Base-by-base conservation (phyloP, 2,888 invertebrate genomes). In the Trimorus sp. region DNA sequence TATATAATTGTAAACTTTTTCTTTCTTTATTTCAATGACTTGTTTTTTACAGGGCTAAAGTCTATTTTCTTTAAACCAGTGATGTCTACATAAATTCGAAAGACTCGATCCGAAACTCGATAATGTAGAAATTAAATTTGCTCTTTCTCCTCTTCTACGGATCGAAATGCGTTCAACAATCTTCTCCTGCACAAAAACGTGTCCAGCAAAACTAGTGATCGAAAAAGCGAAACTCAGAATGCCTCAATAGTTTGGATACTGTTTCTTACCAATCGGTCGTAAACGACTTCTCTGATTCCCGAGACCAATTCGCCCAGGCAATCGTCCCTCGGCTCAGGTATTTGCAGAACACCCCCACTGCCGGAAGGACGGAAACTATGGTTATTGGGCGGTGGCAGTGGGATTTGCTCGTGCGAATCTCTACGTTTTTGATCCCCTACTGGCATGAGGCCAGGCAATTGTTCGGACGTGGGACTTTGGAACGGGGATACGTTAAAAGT, bases 401-500 rank as follows among this genome's bases (percentile, higher is more conserved):
- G 84, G 84, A 85, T 85, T 79, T 86, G 87, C 82, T 87, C 88
- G 65, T 86, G 87, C 75, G 83, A 76, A 58, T 85, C 86, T 80
- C 87, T 56, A 79, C 84, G 81, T 69, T 83, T 84, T 71, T 86
- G 87, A 82, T 86, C 83, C 51, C 84, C 87, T 59, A 82, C 69
- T 59, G 80, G 74, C 65, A 84, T 74, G 78, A 84, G 86, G 49
- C 84, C 85, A 62, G 86, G 84, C 26, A 85, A 84, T 81, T 88
- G 86, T 84, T 90, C 91, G 85, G 91, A 88, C 81, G 96, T 96
- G 81, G 97, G 96, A 88, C 97, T 97, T 85, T 96, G 96, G 89
- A 97, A 93, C 70, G 97, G 97, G 91, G 96, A 96, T 81, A 96
- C 93, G 92, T 97, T 96, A 93, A 97, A 97, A 82, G 97, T 97